Conservation (phyloP, 1,140 invertebrate genomes). For the Aleiodes sp. region DNA sequence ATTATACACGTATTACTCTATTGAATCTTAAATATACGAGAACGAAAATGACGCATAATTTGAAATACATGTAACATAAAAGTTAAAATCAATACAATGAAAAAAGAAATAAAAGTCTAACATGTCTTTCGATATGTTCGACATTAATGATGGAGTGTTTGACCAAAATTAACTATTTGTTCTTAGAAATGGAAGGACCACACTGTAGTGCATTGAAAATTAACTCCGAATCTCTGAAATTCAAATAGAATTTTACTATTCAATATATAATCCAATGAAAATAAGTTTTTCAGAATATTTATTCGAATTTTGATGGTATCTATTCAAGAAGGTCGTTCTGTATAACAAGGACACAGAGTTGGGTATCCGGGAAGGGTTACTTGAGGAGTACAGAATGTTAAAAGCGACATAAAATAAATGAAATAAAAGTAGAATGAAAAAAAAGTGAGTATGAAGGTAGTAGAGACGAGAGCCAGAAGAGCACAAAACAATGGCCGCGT, state of each 20-base stretch:
- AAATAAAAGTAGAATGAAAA: conserved; percentile 30
- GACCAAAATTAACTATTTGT: too few relatives aligned
- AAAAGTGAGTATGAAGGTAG: background rate
- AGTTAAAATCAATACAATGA: too few relatives aligned
- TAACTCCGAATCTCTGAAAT: too few relatives aligned
- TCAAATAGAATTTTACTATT: too few relatives aligned
- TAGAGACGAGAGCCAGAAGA: conserved; percentile 9
- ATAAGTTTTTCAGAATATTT: background rate
- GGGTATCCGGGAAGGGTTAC: conserved; percentile 8
- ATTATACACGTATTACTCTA: conserved; percentile 15
- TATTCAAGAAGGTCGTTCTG: background rate
- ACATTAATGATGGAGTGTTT: too few relatives aligned
- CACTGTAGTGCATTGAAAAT: too few relatives aligned
- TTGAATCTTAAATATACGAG: background rate
- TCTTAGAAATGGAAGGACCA: too few relatives aligned
- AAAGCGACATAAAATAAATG: conserved; percentile 22
- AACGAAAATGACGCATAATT: background rate
- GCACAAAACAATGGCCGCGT: conserved; percentile 61
- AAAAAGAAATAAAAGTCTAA: too few relatives aligned
- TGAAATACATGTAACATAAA: too few relatives aligned
- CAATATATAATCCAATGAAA: too few relatives aligned
- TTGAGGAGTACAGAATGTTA: background rate
- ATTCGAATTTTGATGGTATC: conserved; percentile 25
- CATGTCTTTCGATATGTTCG: too few relatives aligned
- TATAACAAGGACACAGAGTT: conserved; percentile 4